Percentiles rank a stretch among this genome's conserved stretches.
phyloP scores from a whole-genome alignment of 2,113 vertebrate genomes.

The Ibidorhyncha struthersii region DNA sequence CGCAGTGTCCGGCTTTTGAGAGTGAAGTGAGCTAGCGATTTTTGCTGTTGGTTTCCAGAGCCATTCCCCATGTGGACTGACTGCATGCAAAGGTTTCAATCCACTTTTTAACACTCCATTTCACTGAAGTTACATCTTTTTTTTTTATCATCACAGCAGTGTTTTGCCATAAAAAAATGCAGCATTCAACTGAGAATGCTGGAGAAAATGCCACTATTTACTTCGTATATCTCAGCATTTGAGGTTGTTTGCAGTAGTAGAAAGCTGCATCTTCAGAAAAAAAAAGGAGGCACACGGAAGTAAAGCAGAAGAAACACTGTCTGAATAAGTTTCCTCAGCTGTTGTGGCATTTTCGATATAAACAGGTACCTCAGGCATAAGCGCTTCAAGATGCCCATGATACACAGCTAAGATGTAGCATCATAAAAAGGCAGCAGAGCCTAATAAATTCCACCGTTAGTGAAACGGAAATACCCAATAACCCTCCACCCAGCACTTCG shows the following conservation, averaged over 20 bases:
- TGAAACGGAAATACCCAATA: neutral
- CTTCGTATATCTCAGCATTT: neutral
- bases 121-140: neutral
- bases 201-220: neutral
- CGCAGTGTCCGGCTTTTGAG: neutral
- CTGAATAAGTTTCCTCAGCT: neutral
- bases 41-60: neutral
- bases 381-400: neutral
- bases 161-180: neutral
- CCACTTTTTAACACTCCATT: neutral
- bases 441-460: neutral
- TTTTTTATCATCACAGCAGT: neutral
- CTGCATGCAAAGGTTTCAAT: neutral
- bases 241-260: neutral
- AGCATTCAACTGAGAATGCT: neutral
- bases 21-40: neutral
- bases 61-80: neutral
- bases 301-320: neutral
- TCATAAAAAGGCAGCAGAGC: neutral
- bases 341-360: neutral
- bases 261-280: neutral
- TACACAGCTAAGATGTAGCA: neutral
- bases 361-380: constrained; percentile 2
- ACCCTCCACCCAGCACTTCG: neutral
- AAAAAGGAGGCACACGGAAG: neutral